Conservation (phyloP, 2,113 vertebrate species). For the Eleginops maclovinus region DNA sequence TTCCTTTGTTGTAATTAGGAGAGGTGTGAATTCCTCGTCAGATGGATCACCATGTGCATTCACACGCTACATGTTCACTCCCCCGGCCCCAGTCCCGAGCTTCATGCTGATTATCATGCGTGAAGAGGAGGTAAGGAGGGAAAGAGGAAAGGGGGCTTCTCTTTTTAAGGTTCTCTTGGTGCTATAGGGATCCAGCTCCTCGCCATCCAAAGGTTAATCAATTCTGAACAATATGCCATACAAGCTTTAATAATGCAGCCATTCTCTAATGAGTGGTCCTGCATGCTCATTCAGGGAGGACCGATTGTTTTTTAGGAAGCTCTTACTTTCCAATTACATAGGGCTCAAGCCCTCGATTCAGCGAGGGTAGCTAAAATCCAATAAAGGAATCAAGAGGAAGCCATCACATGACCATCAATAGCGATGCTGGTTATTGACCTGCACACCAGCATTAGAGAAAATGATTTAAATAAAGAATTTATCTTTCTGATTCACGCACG, state of each 20-base stretch:
- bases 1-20: constrained; percentile 76
- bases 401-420: background rate
- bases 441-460: too few species aligned
- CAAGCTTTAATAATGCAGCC: constrained; percentile 75
- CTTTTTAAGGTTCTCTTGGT: constrained; percentile 37
- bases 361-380: constrained; percentile 70
- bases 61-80: constrained; percentile 42
- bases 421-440: background rate
- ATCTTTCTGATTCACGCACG: too few species aligned
- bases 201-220: constrained; percentile 76
- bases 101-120: constrained; percentile 66
- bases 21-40: constrained; percentile 81
- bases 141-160: constrained; percentile 15
- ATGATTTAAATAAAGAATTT: too few species aligned
- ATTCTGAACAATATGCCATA: constrained; percentile 74
- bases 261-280: constrained; percentile 74
- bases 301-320: constrained; percentile 76
- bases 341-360: constrained; percentile 72
- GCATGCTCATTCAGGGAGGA: constrained; percentile 64
- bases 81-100: constrained; percentile 31
- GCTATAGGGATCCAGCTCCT: constrained; percentile 40
- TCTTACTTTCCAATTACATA: constrained; percentile 79
- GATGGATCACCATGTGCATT: constrained; percentile 79
- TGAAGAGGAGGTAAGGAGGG: constrained; percentile 18
- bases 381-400: constrained; percentile 31